phyloP scores from a whole-genome alignment of 2,113 vertebrate genomes.

The Hylia prasina region DNA sequence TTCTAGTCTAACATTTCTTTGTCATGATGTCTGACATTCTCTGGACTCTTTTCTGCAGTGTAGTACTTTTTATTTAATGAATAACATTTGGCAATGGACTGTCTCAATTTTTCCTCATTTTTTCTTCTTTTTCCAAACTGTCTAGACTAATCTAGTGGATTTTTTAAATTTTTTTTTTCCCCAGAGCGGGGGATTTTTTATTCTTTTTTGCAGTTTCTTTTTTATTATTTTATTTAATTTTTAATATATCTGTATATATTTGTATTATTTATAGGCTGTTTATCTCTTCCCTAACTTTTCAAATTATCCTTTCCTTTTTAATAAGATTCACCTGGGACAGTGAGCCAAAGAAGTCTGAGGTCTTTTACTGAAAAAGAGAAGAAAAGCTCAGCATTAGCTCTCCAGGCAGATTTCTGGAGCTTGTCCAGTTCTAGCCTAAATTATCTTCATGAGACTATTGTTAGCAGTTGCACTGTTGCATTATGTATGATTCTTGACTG shows the following conservation, averaged over 20 bases:
- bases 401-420: slow-evolving; percentile 44
- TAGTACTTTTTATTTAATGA: slow-evolving; percentile 13
- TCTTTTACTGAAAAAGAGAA: slow-evolving; percentile 5
- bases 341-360: neutral
- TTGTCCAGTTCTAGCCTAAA: slow-evolving; percentile 32
- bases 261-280: neutral
- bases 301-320: neutral
- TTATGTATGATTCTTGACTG: slow-evolving; percentile 48
- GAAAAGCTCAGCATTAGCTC: slow-evolving; percentile 17
- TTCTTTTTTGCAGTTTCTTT: rapidly evolving
- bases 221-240: neutral
- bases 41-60: neutral
- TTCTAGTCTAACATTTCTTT: neutral
- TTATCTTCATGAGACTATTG: slow-evolving; percentile 41
- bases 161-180: neutral
- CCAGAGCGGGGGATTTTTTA: rapidly evolving
- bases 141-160: neutral
- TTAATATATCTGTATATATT: neutral
- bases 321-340: neutral
- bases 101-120: neutral
- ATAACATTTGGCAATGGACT: neutral
- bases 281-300: neutral
- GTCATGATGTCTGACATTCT: neutral
- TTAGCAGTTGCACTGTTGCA: slow-evolving; percentile 30
- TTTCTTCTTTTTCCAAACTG: neutral